Base-by-base conservation (phyloP, 2,113 vertebrate species). In the Oxygymnocypris stewartii region DNA sequence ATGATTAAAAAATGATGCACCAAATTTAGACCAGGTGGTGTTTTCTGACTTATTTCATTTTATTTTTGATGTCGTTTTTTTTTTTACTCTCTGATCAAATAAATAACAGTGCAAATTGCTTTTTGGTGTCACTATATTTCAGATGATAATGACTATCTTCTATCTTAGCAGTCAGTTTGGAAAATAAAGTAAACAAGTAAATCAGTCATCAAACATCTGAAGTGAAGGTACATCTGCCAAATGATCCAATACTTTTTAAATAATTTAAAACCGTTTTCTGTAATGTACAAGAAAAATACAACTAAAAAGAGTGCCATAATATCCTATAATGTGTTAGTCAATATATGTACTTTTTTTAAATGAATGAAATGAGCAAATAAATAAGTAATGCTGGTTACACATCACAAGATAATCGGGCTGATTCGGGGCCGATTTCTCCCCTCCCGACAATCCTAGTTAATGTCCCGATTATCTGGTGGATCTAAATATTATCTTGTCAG, bases 31-130 rank as follows among this genome's bases (percentile, higher is more conserved):
- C 47, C 9, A 51, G 9, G 14, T 16, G 10, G 1, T 69, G 10
- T 83, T 83, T 83, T 83, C 65, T 35, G 42, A 82, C 28, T 74
- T 84, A 51, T 37, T 84, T 78, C 49, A 88, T 81, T 84, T 69
- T 78, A 35, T 86, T 47, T 89, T 54, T 11, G 31, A 75, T 61
- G 82, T 76, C 14, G 84, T 35, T 42, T 3, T 51, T 61, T 73
- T 51, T 49, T 73, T 10, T n/a, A 25, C 25, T 65, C 20, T 25
- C 10, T 83, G 84, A 61, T 86, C 76, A 89, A 84, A 79, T 75
- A 82, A 89, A 87, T 87, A 88, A 49, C 81, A 85, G 79, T 86
- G 85, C 79, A 86, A 84, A 79, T 84, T 59, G 49, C n/a, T 86
- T 79, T 86, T 86, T 86, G 84, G 85, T 84, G 82, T 76, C 77